Conservation (phyloP, 2,113 vertebrate genomes). For the Menidia beryllina region DNA sequence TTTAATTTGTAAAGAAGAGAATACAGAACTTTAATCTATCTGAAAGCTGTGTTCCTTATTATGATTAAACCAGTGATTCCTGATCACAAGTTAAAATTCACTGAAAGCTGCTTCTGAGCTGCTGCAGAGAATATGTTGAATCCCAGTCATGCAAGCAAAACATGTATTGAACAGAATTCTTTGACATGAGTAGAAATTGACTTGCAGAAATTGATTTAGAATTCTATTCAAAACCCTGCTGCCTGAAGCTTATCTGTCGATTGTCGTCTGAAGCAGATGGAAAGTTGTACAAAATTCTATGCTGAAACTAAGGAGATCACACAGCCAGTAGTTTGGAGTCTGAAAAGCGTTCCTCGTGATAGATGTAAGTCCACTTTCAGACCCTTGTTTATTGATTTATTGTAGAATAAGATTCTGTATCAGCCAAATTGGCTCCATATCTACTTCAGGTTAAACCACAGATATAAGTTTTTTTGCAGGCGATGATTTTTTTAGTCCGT, state of each 20-base stretch:
- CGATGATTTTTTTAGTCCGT: neutral
- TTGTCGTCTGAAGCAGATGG: conserved; percentile 19
- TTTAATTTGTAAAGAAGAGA: neutral
- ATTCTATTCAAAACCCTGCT: conserved; percentile 29
- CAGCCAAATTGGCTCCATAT: conserved; percentile 8
- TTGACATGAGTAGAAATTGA: conserved; percentile 5
- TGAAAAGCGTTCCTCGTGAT: neutral
- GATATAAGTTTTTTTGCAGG: conserved; percentile 30
- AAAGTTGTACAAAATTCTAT: conserved; percentile 22
- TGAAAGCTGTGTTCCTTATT: conserved; percentile 16
- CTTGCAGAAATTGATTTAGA: conserved; percentile 10
- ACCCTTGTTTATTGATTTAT: neutral
- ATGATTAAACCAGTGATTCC: neutral
- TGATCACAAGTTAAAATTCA: conserved; percentile 29
- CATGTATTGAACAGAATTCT: conserved; percentile 22
- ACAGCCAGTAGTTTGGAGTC: conserved; percentile 11
- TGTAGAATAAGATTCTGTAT: neutral
- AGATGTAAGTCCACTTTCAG: too few species aligned
- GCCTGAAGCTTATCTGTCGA: conserved; percentile 18
- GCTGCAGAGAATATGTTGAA: neutral
- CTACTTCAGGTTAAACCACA: conserved; percentile 3
- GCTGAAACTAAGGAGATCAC: conserved; percentile 30
- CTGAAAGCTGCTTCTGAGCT: conserved; percentile 18
- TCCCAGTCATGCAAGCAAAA: conserved; percentile 15
- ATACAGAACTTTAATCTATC: conserved; percentile 20